Evolutionary conservation across 1,140 invertebrate genomes (phyloP), one percentile per base, ranked within the genome.

Genomic region (Lepidurus apus): DNA sequence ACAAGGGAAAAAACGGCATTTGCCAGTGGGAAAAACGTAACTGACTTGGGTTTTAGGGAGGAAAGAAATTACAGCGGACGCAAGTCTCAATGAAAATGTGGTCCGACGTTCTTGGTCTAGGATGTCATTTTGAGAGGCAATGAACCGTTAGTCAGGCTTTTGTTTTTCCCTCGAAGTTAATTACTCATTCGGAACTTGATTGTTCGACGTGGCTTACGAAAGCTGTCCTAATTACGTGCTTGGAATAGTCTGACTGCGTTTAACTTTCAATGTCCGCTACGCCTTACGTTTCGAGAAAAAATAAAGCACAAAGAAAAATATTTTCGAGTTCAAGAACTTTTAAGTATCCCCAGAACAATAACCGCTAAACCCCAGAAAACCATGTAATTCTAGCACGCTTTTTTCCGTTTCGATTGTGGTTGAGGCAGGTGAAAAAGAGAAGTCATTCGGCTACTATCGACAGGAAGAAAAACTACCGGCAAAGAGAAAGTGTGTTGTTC

Each of bases 401-500:
- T 65, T 65, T 65, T 65, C 21, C 21, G 17, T 65, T 21, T 65
- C 9, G 21, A 65, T 21, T 47, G 10, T 2, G 45, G 17, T n/a
- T n/a, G 21, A 8, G 17, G 17, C 17, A 5, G n/a, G 1, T 17
- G 17, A 21, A 65, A 13, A 65, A 65, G 21, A 21, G 1, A 13
- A 65, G 53, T 17, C 10, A 65, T 7, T 13, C 17, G 53, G 53
- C 53, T 21, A 17, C 17, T 34, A 34, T 4, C 34, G 21, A 21
- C 21, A 65, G 17, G 17, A 65, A 65, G 21, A 65, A 65, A 13
- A 21, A 7, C 7, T 21, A 13, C 4, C 53, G 53, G 17, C 7
- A 65, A 65, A 65, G 53, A 65, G 53, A 65, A 65, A 65, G 53
- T 65, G n/a, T 65, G 53, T 65, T 65, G 21, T n/a, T 21, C 53